Conservation (phyloP, 1,140 invertebrate genomes). For the Globodera ellingtonae region DNA sequence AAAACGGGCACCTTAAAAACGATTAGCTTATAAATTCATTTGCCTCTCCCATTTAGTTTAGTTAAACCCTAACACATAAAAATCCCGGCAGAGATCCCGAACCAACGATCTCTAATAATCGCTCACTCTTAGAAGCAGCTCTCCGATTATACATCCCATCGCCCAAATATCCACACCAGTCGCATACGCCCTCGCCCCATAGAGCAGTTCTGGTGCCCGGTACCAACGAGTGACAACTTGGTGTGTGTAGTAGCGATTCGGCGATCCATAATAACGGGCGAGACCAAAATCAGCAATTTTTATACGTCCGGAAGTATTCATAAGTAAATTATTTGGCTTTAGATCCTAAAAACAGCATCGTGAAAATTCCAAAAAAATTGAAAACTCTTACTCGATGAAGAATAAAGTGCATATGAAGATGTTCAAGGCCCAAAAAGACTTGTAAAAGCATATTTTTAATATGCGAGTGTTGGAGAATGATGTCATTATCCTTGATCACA, state of each 20-base stretch:
- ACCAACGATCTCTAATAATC: neutral
- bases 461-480: slow-evolving; percentile 86
- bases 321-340: slow-evolving; percentile 96
- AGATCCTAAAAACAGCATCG: slow-evolving; percentile 75
- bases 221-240: slow-evolving; percentile 87
- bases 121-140: slow-evolving; percentile 78
- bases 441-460: slow-evolving; percentile 95
- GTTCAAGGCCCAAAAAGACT: slow-evolving; percentile 90
- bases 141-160: slow-evolving; percentile 93
- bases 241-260: slow-evolving; percentile 92
- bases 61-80: too few relatives aligned
- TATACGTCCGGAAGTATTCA: slow-evolving; percentile 85
- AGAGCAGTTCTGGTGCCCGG: slow-evolving; percentile 82
- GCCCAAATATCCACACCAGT: slow-evolving; percentile 98
- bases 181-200: slow-evolving; percentile 90
- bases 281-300: slow-evolving; percentile 98
- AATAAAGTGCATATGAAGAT: slow-evolving; percentile 93
- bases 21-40: slow-evolving; percentile 4
- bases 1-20: slow-evolving; percentile 78
- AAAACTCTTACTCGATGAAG: slow-evolving; percentile 77
- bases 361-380: slow-evolving; percentile 4
- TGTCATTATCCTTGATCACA: slow-evolving; percentile 72
- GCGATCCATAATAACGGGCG: slow-evolving; percentile 94
- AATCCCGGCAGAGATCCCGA: too few relatives aligned
- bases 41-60: too few relatives aligned